Conservation (phyloP, 2,113 vertebrate species). For the Reinhardtius hippoglossoides region DNA sequence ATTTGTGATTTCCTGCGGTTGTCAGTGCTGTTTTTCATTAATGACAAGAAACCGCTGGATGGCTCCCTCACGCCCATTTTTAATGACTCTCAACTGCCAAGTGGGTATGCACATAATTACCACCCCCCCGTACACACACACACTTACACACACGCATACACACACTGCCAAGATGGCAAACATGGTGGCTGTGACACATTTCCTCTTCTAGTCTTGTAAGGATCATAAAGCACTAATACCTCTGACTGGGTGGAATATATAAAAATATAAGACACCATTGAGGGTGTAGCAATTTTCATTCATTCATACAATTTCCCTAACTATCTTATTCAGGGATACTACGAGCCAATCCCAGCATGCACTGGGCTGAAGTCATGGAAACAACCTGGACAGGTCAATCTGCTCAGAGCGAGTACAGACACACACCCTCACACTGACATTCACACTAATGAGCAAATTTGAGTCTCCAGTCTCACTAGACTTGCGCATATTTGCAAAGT, state of each 20-base stretch:
- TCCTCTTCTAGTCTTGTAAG: conserved; percentile 55
- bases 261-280: conserved; percentile 41
- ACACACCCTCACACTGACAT: conserved; percentile 40
- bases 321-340: conserved; percentile 23
- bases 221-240: conserved; percentile 48
- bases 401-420: conserved; percentile 33
- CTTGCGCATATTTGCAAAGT: conserved; percentile 48
- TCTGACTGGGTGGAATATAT: conserved; percentile 24
- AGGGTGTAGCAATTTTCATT: conserved; percentile 43
- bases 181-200: conserved; percentile 70
- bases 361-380: conserved; percentile 44
- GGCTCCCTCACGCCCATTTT: conserved; percentile 76
- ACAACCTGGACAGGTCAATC: conserved; percentile 52
- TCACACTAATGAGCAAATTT: conserved; percentile 60
- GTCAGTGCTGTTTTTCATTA: conserved; percentile 74
- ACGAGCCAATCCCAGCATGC: conserved; percentile 26
- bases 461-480: conserved; percentile 32
- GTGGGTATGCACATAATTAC: conserved; percentile 45
- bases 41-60: conserved; percentile 67
- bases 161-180: conserved; percentile 71
- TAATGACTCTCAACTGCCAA: conserved; percentile 80
- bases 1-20: conserved; percentile 50
- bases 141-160: conserved; percentile 19
- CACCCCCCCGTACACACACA: background rate
- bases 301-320: conserved; percentile 47